Evolutionary conservation across 2,113 vertebrate species (phyloP).

Genomic region (Calypte anna): DNA sequence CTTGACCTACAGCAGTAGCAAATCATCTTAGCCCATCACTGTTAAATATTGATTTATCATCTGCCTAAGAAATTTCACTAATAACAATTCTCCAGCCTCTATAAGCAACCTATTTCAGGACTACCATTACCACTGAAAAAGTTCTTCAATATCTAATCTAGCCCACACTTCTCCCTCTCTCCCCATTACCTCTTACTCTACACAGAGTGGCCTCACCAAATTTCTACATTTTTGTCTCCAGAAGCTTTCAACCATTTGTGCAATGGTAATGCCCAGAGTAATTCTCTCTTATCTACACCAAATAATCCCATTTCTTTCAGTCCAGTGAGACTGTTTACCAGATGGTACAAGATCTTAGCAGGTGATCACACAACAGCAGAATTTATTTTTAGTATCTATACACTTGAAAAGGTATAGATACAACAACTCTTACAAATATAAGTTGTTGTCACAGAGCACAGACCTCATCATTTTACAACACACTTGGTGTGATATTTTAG

Average conservation of each 20-base stretch:
- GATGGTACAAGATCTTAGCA: background rate
- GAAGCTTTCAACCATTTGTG: background rate
- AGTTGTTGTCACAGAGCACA: background rate
- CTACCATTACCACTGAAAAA: background rate
- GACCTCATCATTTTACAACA: background rate
- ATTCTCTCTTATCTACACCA: background rate
- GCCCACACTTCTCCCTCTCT: background rate
- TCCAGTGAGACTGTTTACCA: background rate
- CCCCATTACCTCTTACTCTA: background rate
- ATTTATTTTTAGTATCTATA: background rate
- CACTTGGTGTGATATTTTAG: background rate
- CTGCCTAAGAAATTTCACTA: background rate
- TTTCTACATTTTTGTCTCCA: background rate
- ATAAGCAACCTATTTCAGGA: background rate
- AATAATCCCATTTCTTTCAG: background rate
- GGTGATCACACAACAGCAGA: background rate
- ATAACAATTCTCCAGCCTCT: background rate
- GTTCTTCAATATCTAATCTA: background rate
- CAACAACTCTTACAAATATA: background rate
- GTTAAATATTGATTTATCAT: background rate
- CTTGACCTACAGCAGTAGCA: background rate
- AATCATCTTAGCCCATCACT: background rate
- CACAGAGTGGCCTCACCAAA: background rate
- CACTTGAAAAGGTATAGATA: background rate
- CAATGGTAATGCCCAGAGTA: background rate